Base-by-base conservation (phyloP, 1,140 invertebrate species). In the Mamestra configurata region DNA sequence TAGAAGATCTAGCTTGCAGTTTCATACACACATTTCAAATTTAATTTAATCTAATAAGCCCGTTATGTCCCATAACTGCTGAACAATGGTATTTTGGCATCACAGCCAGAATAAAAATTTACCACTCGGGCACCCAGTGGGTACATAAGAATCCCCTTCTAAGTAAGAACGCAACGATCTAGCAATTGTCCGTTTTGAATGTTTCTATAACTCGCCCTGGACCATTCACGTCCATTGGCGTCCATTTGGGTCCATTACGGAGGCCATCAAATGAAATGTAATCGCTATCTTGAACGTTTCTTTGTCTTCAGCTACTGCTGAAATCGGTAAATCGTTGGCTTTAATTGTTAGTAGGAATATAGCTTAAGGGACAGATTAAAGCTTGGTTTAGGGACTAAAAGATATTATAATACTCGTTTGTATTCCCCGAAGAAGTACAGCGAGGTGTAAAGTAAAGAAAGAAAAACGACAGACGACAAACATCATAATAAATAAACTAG, bases 261-360 rank as follows among this genome's bases (percentile, higher is more conserved):
- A 40, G 53, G 20, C 72, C 18, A 59, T 75, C 55, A 75, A 75
- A 75, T 61, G 53, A 75, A 75, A 75, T 75, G 72, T 75, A 75
- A 75, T 75, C 72, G n/a, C 53, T n/a, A 24, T 43, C 53, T 43
- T 57, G 53, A 75, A 20, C 37, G 37, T 75, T 35, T 31, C 51
- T 73, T 73, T 73, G 35, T 59, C 51, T 68, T 46, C 11, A 10
- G 22, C 1, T 57, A 15, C 70, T 55, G 31, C 35, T 55, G 49
- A 43, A 57, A 40, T 46, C 53, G 27, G n/a, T 75, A 61, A 75
- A 75, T 72, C 35, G 53, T 8, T 57, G 8, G 55, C 13, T 43
- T 20, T 49, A 68, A 68, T 68, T 68, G 64, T 18, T 66, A 22
- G n/a, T 43, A 43, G 10, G 10, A 13, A 11, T 59, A n/a, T 31